phyloP scores from a whole-genome alignment of 2,113 vertebrate species.

The Tupaia chinensis region DNA sequence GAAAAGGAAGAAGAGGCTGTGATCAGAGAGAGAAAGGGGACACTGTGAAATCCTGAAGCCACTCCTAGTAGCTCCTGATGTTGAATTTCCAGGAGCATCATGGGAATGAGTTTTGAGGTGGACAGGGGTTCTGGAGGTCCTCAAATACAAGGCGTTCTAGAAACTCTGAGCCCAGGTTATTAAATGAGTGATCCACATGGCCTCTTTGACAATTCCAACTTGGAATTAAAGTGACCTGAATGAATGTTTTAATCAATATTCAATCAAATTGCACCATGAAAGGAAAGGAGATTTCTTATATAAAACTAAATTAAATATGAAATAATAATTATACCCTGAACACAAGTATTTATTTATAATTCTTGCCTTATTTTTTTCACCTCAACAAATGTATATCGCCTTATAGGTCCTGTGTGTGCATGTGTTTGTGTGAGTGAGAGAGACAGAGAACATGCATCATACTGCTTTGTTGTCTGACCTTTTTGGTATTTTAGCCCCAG shows the following conservation, averaged over 20 bases:
- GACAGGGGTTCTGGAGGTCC: neutral
- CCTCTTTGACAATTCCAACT: neutral
- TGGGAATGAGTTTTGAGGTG: too few relatives aligned
- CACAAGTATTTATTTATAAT: constrained; percentile 40
- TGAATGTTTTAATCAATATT: neutral
- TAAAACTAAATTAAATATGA: constrained; percentile 40
- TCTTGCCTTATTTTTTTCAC: constrained; percentile 54
- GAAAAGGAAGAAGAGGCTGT: neutral
- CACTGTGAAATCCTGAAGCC: neutral
- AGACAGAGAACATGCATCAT: neutral
- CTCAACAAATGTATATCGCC: neutral
- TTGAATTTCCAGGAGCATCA: neutral
- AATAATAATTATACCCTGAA: neutral
- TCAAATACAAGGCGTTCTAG: neutral
- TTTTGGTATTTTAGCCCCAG: constrained; percentile 47
- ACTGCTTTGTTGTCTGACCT: constrained; percentile 64
- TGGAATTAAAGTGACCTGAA: neutral
- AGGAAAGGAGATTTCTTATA: neutral
- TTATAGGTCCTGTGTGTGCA: constrained; percentile 30
- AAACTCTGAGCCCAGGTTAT: neutral
- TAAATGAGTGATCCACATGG: neutral
- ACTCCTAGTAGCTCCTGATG: neutral
- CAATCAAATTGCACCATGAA: neutral
- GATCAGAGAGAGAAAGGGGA: neutral
- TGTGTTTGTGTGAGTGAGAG: neutral